Base-by-base conservation (phyloP, 2,888 invertebrate genomes). In the Melanotus villosus region DNA sequence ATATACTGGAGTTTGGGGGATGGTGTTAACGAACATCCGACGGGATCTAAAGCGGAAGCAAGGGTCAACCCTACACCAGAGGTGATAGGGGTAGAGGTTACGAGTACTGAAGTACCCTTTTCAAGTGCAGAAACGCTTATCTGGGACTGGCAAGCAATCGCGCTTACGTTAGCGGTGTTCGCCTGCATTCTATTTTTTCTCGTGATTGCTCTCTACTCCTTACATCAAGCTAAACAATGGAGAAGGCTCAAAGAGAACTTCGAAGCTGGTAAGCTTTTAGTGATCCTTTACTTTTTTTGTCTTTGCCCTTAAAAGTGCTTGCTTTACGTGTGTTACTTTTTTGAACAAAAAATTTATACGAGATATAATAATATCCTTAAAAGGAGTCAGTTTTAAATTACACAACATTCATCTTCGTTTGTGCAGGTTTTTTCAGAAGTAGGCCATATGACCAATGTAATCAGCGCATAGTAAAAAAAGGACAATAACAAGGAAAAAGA, bases 191-290 rank as follows among this genome's bases (percentile, higher is more conserved):
- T 93, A 81, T 94, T 94, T 87, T 93, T 94, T 87, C 86, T 92
- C 78, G 91, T 92, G 74, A 92, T 93, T 81, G 89, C 92, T 76
- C 89, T 90, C 79, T 90, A 93, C 82, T 91, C 93, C 76, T 85
- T 93, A 78, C 90, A 93, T 79, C 93, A 93, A 82, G 91, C 92
- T 77, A 89, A 90, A 80, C 93, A 93, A 83, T 94, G 93, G 93
- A 89, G 90, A 82, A 88, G 90, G 80, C 89, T 94, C 81, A 93
- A 93, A 85, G 90, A 89, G 80, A 91, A 91, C 79, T 90, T 93
- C 77, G 91, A 92, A 82, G 91, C 92, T 85, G 93, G 93, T 93
- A 83, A 88, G 89, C 76, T 64, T 30, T 64, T 63, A 52, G 52
- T 21, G 63, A 38, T 19, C 21, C 21, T 38, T 38, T n/a, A n/a